Base-by-base conservation (phyloP, 2,888 invertebrate genomes). In the Synanthedon myopaeformis region DNA sequence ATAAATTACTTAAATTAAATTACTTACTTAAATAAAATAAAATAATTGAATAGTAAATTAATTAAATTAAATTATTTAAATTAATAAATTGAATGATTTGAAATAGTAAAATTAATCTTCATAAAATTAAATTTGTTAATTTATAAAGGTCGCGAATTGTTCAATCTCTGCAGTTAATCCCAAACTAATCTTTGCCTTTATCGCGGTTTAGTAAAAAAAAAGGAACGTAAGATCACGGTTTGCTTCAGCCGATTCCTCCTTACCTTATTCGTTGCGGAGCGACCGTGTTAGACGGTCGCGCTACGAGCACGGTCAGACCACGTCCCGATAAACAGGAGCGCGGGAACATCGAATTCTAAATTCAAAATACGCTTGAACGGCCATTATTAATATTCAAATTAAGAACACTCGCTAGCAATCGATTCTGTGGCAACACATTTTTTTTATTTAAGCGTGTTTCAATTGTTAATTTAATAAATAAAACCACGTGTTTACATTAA, bases 201-300 rank as follows among this genome's bases (percentile, higher is more conserved):
- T 45, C 51, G 56, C 58, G 77, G 79, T 85, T 85, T 80, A 78
- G 79, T 78, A 70, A 74, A 82, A 83, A 84, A 81, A 79, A 68
- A 62, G 66, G 57, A 63, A 67, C 66, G 35, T 35, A 6, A 35
- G 59, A 61, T 59, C 69, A 71, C 69, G 67, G 70, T 68, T 71
- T 69, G 65, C 64, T 66, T 67, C 69, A 56, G 62, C 62, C 61
- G 35, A 35, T 35, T 59, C 70, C 66, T n/a, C n/a, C n/a, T n/a
- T n/a, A n/a, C n/a, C n/a, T 74, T 84, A 87, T 83, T 87, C 83
- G 81, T 76, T 66, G 77, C 77, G 79, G 69, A 65, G 73, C 82
- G 80, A 78, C 76, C 79, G 83, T 70, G 69, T 71, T 72, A 84
- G 65, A 68, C 84, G 84, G 85, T 80, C 86, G 82, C 73, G 67